A percentile compares a stretch with the other conserved stretches of the same genome.
phyloP scores from a whole-genome alignment of 2,113 vertebrate genomes.

The Ramphastos sulfuratus region DNA sequence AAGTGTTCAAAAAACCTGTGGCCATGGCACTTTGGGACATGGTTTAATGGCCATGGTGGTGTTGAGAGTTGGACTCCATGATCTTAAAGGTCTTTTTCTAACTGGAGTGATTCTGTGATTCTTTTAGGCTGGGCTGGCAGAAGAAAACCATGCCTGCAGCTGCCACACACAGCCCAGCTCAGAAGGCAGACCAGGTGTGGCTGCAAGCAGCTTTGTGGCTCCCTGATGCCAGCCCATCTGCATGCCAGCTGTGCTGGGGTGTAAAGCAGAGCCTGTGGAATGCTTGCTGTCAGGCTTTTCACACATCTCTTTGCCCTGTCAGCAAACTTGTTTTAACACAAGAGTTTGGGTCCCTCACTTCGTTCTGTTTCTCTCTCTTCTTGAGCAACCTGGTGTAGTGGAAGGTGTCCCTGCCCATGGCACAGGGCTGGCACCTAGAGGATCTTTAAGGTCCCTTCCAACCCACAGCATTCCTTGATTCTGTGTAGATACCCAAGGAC shows the following conservation, averaged over 20 bases:
- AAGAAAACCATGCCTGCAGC: not conserved
- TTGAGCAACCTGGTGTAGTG: not conserved
- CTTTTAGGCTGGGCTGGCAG: not conserved
- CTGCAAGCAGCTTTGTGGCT: conserved; percentile 5
- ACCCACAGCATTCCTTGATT: too few relatives aligned
- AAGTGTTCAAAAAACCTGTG: too few relatives aligned
- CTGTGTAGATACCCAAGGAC: not conserved
- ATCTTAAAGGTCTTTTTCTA: not conserved
- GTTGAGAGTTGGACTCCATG: too few relatives aligned
- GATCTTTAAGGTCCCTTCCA: too few relatives aligned
- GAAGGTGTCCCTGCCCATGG: too few relatives aligned
- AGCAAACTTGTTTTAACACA: conserved; percentile 35
- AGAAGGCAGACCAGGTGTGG: rapidly evolving
- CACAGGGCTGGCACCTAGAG: too few relatives aligned
- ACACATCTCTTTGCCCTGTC: conserved; percentile 40
- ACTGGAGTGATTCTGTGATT: not conserved
- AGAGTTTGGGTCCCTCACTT: not conserved
- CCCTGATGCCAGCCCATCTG: not conserved
- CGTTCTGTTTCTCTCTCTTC: not conserved
- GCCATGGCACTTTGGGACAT: too few relatives aligned
- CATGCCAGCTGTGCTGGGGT: conserved; percentile 25
- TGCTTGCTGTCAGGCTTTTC: conserved; percentile 5
- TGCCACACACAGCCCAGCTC: rapidly evolving
- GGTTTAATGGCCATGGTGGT: too few relatives aligned
- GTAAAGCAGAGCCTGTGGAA: not conserved